Base-by-base conservation (phyloP, 2,113 vertebrate genomes). In the Fukomys damarensis region DNA sequence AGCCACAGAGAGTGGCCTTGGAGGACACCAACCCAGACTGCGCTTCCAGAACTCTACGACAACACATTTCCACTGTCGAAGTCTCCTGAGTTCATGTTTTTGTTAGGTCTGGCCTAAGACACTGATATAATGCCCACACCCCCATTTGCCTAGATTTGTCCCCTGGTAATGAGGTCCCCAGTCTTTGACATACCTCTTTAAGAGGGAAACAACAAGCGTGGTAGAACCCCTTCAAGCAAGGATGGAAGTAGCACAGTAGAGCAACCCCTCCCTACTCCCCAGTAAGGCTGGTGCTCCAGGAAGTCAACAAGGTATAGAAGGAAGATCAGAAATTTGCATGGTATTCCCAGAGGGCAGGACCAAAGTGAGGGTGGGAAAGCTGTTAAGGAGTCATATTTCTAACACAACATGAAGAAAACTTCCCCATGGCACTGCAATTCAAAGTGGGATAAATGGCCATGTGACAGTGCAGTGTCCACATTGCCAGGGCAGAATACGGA, bases 331-430 rank as follows among this genome's bases (percentile, higher is more conserved):
- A 35, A n/a, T 41, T 32, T 58, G 35, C 86, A 13, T 14, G 28
- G 14, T 11, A 3, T 54, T 24, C 20, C 32, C n/a, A 66, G n/a
- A 20, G 41, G 46, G 28, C 14, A 92, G 76, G 83, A 68, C n/a
- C 49, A 54, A 59, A 68, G 38, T 16, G 14, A 43, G 38, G 0
- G 0, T 0, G 19, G n/a, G 1, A 65, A 26, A 17, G 22, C 0
- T 17, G 7, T 56, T 56, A 19, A 91, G 52, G 13, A 68, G 68
- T 28, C 5, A 1, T 30, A 49, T 54, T 76, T 89, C 63, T 12
- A 74, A 46, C 9, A 20, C 7, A 30, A 30, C 3, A 0, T 2
- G 35, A 59, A 38, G 19, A 19, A 49, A 28, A 41, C 4, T 7
- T 89, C 38, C 82, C 46, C 28, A 2, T 3, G 43, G 41, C 24